A percentile compares a stretch with the other conserved stretches of the same genome.
phyloP scores from a whole-genome alignment of 2,888 invertebrate genomes.

The Pharmacophagus antenor region DNA sequence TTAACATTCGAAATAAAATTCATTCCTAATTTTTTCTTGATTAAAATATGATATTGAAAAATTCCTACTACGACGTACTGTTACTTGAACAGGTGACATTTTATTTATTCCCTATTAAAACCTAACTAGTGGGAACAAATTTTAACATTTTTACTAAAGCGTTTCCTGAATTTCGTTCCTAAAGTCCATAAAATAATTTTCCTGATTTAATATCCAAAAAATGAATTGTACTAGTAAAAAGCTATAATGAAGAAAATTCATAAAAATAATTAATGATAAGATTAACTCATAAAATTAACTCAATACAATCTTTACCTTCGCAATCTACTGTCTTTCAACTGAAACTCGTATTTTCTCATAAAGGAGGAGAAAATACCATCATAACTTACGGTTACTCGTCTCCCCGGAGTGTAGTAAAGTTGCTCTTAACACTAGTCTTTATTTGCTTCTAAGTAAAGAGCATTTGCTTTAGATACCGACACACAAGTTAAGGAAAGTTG shows the following conservation, averaged over 20 bases:
- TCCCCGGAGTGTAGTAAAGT: constrained; percentile 77
- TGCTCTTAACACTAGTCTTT: constrained; percentile 79
- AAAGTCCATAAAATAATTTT: not conserved
- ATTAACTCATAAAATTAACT: constrained; percentile 16
- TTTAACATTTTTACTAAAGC: not conserved
- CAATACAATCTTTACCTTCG: constrained; percentile 28
- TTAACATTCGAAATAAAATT: not conserved
- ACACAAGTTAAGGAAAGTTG: constrained; percentile 28
- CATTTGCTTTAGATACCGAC: constrained; percentile 30
- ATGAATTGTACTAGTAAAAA: not conserved
- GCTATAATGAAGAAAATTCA: not conserved
- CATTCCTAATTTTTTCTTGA: not conserved
- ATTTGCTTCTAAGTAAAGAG: constrained; percentile 53
- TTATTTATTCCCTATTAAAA: not conserved
- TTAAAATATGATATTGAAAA: not conserved
- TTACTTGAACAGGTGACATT: not conserved
- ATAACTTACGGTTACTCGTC: constrained; percentile 75
- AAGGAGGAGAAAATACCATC: constrained; percentile 75
- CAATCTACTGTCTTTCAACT: constrained; percentile 28
- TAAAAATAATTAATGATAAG: not conserved
- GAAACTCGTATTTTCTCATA: constrained; percentile 62
- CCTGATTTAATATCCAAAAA: not conserved
- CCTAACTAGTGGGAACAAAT: not conserved
- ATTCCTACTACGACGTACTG: not conserved
- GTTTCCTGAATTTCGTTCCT: not conserved